phyloP scores from a whole-genome alignment of 2,888 invertebrate genomes.

The Acronicta psi region DNA sequence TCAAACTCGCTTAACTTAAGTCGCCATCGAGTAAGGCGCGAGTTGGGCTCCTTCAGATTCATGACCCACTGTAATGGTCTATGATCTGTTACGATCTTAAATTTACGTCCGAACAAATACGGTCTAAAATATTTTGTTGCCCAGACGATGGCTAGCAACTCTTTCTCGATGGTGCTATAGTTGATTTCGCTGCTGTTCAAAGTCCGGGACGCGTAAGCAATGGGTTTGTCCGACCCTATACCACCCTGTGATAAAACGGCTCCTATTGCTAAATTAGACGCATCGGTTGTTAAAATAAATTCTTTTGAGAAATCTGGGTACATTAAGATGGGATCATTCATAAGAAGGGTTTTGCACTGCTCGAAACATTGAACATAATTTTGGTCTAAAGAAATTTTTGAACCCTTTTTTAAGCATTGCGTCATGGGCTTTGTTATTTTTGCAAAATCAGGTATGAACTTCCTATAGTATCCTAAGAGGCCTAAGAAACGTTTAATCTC shows the following conservation, averaged over 20 bases:
- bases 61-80: conserved; percentile 4
- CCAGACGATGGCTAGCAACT: neutral
- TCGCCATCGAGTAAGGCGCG: conserved; percentile 22
- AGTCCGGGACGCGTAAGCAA: conserved; percentile 6
- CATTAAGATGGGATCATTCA: too few relatives aligned
- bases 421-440: too few relatives aligned
- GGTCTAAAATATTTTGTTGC: neutral
- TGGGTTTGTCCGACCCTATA: neutral
- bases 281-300: conserved; percentile 23
- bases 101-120: neutral
- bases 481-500: too few relatives aligned
- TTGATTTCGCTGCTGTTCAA: conserved; percentile 4
- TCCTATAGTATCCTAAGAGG: too few relatives aligned
- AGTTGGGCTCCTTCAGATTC: neutral
- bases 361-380: too few relatives aligned
- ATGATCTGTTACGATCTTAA: conserved; percentile 8
- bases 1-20: conserved; percentile 43
- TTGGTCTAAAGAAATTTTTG: too few relatives aligned
- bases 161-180: neutral
- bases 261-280: conserved; percentile 3
- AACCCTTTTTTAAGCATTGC: too few relatives aligned
- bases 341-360: neutral
- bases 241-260: conserved; percentile 1
- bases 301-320: conserved; percentile 1
- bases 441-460: too few relatives aligned